phyloP scores from a whole-genome alignment of 2,797 vertebrate genomes.

The Leptatherina wallacei region DNA sequence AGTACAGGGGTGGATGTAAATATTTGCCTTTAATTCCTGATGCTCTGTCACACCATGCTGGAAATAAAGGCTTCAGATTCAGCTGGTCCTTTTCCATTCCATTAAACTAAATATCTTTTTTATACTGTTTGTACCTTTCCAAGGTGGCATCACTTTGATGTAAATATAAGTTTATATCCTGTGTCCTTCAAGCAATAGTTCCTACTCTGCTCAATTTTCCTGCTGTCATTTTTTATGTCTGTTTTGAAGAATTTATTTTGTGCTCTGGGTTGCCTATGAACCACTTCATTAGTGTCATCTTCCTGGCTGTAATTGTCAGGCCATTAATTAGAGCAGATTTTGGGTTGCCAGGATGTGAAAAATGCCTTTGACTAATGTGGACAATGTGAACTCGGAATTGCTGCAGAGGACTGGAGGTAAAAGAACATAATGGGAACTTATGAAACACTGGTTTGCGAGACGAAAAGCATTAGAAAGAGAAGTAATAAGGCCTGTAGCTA shows the following conservation, averaged over 20 bases:
- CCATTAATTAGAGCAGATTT: neutral
- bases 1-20: constrained; percentile 52
- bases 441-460: neutral
- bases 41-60: constrained; percentile 38
- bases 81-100: constrained; percentile 26
- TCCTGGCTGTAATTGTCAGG: neutral
- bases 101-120: constrained; percentile 8
- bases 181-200: neutral
- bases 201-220: neutral
- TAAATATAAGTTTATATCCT: neutral
- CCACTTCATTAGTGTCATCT: neutral
- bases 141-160: constrained; percentile 18
- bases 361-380: constrained; percentile 11
- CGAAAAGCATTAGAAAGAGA: neutral
- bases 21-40: constrained; percentile 69
- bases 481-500: neutral
- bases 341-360: neutral
- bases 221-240: neutral
- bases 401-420: neutral
- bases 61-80: constrained; percentile 38
- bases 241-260: neutral
- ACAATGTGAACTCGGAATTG: constrained; percentile 11
- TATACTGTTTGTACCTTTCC: constrained; percentile 20
- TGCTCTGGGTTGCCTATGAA: neutral
- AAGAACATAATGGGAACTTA: neutral